These are phyloP conservation scores for Amphiura filiformis DNA, from an alignment of 35 echinoderm and acorn worm species.

Conservation along the genomic window DNA sequence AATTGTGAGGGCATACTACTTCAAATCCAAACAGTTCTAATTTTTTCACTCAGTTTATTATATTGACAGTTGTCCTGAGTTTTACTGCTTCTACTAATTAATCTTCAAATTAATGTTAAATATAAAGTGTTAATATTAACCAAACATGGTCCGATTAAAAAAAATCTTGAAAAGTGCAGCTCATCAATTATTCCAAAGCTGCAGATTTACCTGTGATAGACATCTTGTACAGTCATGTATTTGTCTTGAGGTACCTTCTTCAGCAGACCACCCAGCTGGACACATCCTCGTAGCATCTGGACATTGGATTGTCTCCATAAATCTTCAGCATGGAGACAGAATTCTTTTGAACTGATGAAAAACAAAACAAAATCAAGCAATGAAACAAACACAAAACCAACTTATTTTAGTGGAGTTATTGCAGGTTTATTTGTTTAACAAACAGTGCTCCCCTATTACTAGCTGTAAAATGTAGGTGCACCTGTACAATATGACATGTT, in stretches of 20 bases:
- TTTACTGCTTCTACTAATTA: no score
- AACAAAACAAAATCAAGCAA: not conserved
- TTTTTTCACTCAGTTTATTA: no score
- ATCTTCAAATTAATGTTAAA: no score
- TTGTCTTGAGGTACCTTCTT: slow-evolving; percentile 62
- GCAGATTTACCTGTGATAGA: slow-evolving; percentile 68
- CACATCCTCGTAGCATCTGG: slow-evolving; percentile 73
- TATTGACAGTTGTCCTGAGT: no score
- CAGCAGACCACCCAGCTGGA: slow-evolving; percentile 70
- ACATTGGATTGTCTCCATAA: slow-evolving; percentile 51
- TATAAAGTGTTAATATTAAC: no score
- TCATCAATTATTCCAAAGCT: not conserved
- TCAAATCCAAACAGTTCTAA: no score
- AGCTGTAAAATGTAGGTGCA: no score
- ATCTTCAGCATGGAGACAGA: slow-evolving; percentile 72
- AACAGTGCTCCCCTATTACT: no score
- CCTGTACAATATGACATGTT: no score
- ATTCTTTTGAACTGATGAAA: slow-evolving; percentile 9
- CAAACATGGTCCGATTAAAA: no score
- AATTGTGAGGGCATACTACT: no score
- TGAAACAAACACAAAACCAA: not conserved
- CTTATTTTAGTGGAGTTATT: not conserved
- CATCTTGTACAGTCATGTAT: slow-evolving; percentile 57
- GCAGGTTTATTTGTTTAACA: not conserved
- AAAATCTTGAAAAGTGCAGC: no score